phyloP scores from a whole-genome alignment of 2,888 invertebrate genomes.

The Zygaena filipendulae region DNA sequence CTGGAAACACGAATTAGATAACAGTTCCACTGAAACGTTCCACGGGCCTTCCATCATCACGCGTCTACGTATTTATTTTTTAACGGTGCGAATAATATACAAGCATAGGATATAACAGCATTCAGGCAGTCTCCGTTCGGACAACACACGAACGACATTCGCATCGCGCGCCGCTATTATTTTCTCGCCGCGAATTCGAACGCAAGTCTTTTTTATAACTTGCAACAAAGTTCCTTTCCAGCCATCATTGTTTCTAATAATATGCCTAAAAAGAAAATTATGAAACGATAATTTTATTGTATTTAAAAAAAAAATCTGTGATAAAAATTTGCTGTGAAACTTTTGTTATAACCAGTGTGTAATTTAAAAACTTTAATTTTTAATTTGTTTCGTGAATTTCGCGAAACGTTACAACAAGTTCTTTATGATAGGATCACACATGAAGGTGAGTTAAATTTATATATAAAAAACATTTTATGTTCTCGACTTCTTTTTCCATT shows the following conservation, averaged over 20 bases:
- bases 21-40: conserved; percentile 40
- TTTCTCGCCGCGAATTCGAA: conserved; percentile 49
- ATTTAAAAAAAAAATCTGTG: conserved; percentile 33
- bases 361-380: conserved; percentile 19
- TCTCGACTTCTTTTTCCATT: too few relatives aligned
- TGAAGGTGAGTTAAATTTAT: conserved; percentile 50
- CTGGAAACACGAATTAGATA: conserved; percentile 36
- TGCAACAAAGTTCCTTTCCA: conserved; percentile 24
- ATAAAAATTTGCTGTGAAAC: conserved; percentile 56
- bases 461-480: conserved; percentile 11
- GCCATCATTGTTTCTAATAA: conserved; percentile 21
- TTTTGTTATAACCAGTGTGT: conserved; percentile 22
- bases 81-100: conserved; percentile 60
- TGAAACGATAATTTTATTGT: too few relatives aligned
- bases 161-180: conserved; percentile 34
- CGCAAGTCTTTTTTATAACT: conserved; percentile 24
- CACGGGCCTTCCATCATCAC: conserved; percentile 50
- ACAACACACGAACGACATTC: conserved; percentile 43
- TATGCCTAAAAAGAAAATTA: conserved; percentile 67
- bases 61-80: conserved; percentile 55
- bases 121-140: conserved; percentile 54
- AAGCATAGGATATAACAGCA: conserved; percentile 42
- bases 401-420: conserved; percentile 49
- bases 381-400: conserved; percentile 59
- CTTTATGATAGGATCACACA: conserved; percentile 68